Evolutionary conservation across 2,113 vertebrate genomes (phyloP).

Genomic region (Saccopteryx leptura): DNA sequence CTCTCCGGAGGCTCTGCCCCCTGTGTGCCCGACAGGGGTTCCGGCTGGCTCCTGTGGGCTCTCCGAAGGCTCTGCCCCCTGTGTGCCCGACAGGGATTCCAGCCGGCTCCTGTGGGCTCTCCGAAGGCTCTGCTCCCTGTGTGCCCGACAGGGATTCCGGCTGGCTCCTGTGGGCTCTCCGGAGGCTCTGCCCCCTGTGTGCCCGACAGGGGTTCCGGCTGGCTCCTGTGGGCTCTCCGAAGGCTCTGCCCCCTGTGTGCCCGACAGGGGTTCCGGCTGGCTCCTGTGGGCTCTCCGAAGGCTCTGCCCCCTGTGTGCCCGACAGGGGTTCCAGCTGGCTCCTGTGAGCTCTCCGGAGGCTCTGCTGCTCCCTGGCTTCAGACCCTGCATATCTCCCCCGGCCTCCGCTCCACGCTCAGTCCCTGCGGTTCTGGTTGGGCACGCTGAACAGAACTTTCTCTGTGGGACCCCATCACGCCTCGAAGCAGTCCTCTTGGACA

Average conservation of each 20-base stretch:
- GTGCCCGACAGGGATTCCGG: too few species aligned
- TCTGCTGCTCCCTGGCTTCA: neutral
- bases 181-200: too few species aligned
- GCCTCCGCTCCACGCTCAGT: neutral
- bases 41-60: too few species aligned
- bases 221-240: too few species aligned
- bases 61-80: too few species aligned
- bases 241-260: neutral
- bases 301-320: neutral
- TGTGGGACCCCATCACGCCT: neutral
- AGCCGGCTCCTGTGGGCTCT: too few species aligned
- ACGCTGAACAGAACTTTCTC: neutral
- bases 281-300: neutral
- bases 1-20: too few species aligned
- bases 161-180: too few species aligned
- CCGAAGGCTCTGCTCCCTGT: too few species aligned
- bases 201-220: too few species aligned
- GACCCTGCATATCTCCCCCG: neutral
- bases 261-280: neutral
- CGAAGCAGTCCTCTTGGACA: neutral
- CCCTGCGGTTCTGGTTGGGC: neutral
- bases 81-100: too few species aligned
- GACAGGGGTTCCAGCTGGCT: neutral
- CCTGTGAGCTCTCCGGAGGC: neutral
- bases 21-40: too few species aligned